These are phyloP conservation scores for Etheostoma perlongum DNA, from an alignment of 2,797 vertebrate species.

Conservation along the genomic window DNA sequence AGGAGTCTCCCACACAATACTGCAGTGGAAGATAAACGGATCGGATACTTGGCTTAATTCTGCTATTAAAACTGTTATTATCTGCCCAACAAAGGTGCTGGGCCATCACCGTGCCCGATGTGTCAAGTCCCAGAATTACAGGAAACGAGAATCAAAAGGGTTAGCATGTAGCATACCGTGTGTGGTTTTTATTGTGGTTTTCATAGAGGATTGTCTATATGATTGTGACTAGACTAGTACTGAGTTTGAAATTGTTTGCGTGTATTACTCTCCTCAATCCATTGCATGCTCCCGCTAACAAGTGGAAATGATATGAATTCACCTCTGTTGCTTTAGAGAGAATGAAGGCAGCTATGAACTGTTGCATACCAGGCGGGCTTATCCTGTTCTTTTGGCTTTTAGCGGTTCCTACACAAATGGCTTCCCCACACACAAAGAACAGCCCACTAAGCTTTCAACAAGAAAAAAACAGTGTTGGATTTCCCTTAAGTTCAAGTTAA, in stretches of 20 bases:
- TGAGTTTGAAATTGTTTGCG: slow-evolving; percentile 5
- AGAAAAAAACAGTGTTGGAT: slow-evolving; percentile 38
- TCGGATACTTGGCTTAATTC: slow-evolving; percentile 43
- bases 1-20: slow-evolving; percentile 44
- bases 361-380: slow-evolving; percentile 69
- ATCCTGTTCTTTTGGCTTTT: slow-evolving; percentile 62
- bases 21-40: slow-evolving; percentile 46
- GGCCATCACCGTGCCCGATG: not conserved
- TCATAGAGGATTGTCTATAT: no score
- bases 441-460: slow-evolving; percentile 27
- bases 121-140: slow-evolving; percentile 17
- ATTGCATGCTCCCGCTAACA: slow-evolving; percentile 13
- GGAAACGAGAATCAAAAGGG: slow-evolving; percentile 4
- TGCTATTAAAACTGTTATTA: slow-evolving; percentile 51
- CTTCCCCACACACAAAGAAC: slow-evolving; percentile 24
- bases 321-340: slow-evolving; percentile 53
- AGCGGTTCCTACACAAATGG: slow-evolving; percentile 29
- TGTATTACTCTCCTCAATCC: slow-evolving; percentile 1
- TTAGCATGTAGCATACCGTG: not conserved
- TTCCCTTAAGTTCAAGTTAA: slow-evolving; percentile 43
- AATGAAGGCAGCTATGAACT: slow-evolving; percentile 48
- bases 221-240: not conserved
- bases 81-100: slow-evolving; percentile 35
- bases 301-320: slow-evolving; percentile 66
- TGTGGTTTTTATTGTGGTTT: not conserved